Evolutionary conservation across 2,113 vertebrate species (phyloP).

Genomic region (Otus sunia): DNA sequence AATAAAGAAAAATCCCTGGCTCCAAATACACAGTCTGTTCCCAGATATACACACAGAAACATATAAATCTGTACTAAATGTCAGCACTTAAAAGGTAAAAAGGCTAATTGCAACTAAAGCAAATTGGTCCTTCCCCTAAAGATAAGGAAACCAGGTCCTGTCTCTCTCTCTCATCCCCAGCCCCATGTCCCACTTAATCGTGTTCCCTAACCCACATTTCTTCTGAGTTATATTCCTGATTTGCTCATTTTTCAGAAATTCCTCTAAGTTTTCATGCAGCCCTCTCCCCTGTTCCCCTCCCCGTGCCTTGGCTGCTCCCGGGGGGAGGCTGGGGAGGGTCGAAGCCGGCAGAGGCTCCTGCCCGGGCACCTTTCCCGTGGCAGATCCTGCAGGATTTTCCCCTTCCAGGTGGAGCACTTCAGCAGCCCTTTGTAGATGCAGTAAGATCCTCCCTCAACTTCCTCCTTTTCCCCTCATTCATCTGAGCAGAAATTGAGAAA

Average conservation of each 20-base stretch:
- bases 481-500: not conserved
- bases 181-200: not conserved
- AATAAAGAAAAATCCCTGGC: not conserved
- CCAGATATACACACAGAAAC: not conserved
- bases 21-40: not conserved
- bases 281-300: not conserved
- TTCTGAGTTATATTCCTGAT: not conserved
- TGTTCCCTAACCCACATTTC: not conserved
- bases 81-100: not conserved
- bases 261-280: not conserved
- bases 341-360: not conserved
- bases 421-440: too few relatives aligned
- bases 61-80: not conserved
- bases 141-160: not conserved
- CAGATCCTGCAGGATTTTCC: not conserved
- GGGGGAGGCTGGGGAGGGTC: not conserved
- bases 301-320: not conserved
- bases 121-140: conserved; percentile 10
- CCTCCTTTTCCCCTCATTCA: rapidly evolving
- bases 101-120: conserved; percentile 13
- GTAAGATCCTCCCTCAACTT: not conserved
- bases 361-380: not conserved
- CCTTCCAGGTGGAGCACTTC: not conserved
- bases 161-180: not conserved
- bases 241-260: not conserved